These are phyloP conservation scores for Ooceraea biroi DNA, from an alignment of 1,140 invertebrate genomes.

Conservation along the genomic window DNA sequence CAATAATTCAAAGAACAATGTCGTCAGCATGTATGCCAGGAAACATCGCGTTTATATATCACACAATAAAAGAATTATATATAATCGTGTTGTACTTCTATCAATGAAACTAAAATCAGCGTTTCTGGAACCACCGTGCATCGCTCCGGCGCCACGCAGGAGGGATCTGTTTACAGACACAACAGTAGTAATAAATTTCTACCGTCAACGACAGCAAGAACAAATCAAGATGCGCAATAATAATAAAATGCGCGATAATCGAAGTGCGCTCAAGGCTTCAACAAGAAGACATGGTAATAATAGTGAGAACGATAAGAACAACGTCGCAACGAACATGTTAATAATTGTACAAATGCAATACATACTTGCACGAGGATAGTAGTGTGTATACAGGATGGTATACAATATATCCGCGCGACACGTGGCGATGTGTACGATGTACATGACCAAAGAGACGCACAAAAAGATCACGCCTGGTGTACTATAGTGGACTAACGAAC, in stretches of 20 bases:
- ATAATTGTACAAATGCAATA: conserved; percentile 3
- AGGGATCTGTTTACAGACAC: conserved; percentile 24
- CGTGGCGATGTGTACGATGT: not conserved
- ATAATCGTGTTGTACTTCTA: not conserved
- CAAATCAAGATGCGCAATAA: not conserved
- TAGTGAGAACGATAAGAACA: not conserved
- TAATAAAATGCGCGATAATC: conserved; percentile 7
- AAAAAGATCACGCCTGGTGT: conserved; percentile 7
- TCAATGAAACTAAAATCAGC: conserved; percentile 1
- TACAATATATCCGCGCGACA: not conserved
- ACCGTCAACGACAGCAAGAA: not conserved
- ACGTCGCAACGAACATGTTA: not conserved
- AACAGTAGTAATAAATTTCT: not conserved
- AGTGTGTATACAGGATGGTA: no score
- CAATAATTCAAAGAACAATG: not conserved
- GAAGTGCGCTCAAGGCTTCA: not conserved
- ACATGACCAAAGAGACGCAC: not conserved
- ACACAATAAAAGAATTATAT: not conserved
- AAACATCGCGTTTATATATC: not conserved
- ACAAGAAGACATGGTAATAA: not conserved
- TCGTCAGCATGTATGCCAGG: not conserved
- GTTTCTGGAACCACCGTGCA: not conserved
- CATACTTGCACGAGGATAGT: not conserved
- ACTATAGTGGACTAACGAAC: conserved; percentile 4
- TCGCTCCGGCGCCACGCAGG: not conserved